Conservation (phyloP, 1,140 invertebrate genomes). For the Papilio dardanus region DNA sequence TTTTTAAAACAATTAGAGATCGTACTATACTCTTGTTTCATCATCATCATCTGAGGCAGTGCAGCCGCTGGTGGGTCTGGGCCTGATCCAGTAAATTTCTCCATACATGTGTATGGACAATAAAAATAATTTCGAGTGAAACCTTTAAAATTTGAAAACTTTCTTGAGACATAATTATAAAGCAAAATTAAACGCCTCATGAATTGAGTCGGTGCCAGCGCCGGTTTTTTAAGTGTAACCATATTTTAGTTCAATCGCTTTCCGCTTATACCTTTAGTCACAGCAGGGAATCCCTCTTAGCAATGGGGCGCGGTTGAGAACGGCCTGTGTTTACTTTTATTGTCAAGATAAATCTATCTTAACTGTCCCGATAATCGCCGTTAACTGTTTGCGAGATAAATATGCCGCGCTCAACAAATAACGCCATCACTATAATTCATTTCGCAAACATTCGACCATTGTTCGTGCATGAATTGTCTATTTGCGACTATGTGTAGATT, state of each 20-base stretch:
- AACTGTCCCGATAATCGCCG: constrained; percentile 75
- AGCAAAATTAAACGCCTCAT: no score
- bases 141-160: no score
- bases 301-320: constrained; percentile 68
- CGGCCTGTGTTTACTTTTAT: constrained; percentile 77
- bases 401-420: constrained; percentile 44
- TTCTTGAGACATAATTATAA: no score
- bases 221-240: neutral
- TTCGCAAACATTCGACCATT: neutral
- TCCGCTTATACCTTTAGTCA: constrained; percentile 36
- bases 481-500: neutral
- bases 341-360: constrained; percentile 79
- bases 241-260: constrained; percentile 31
- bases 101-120: no score
- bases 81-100: no score
- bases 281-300: constrained; percentile 59
- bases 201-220: no score
- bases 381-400: constrained; percentile 68
- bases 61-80: no score
- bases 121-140: no score
- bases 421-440: constrained; percentile 17
- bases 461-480: constrained; percentile 12
- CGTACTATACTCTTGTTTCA: no score
- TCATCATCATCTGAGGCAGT: no score
- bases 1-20: no score